phyloP scores from a whole-genome alignment of 30 jellyfish, hydroid and myxozoan species.

The Hydra vulgaris region DNA sequence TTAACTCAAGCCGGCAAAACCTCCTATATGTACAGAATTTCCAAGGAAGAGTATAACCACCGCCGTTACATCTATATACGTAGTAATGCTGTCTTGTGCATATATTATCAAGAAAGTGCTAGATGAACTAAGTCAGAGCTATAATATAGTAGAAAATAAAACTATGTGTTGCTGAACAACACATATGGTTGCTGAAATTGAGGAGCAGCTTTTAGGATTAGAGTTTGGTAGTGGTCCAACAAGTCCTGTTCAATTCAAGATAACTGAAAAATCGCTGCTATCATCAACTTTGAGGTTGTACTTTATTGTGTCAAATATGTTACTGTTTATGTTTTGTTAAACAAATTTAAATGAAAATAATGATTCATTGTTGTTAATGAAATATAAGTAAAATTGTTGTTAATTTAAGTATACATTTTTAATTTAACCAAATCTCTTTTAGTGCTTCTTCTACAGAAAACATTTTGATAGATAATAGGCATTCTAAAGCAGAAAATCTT shows the following conservation, averaged over 20 bases:
- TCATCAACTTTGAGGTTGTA: background rate
- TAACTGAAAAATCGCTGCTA: background rate
- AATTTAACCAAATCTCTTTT: background rate
- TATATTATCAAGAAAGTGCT: no score
- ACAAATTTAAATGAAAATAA: no score
- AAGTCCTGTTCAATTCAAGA: constrained; percentile 33
- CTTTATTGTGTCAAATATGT: background rate
- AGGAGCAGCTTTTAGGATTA: constrained; percentile 76
- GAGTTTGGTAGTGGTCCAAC: constrained; percentile 90
- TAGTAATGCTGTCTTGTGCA: no score
- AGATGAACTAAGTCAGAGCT: constrained; percentile 67
- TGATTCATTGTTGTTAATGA: no score
- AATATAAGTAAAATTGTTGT: no score
- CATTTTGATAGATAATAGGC: background rate
- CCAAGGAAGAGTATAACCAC: no score
- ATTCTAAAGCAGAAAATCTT: background rate
- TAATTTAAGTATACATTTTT: no score
- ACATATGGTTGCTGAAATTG: constrained; percentile 59
- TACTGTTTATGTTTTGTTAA: background rate
- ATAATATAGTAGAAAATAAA: no score
- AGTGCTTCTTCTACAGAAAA: background rate
- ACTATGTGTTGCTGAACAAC: constrained; percentile 73
- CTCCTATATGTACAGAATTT: no score
- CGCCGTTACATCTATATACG: no score
- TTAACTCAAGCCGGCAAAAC: no score